Evolutionary conservation across 2,888 invertebrate species (phyloP).

Genomic region (Drosophila flavopinicola): DNA sequence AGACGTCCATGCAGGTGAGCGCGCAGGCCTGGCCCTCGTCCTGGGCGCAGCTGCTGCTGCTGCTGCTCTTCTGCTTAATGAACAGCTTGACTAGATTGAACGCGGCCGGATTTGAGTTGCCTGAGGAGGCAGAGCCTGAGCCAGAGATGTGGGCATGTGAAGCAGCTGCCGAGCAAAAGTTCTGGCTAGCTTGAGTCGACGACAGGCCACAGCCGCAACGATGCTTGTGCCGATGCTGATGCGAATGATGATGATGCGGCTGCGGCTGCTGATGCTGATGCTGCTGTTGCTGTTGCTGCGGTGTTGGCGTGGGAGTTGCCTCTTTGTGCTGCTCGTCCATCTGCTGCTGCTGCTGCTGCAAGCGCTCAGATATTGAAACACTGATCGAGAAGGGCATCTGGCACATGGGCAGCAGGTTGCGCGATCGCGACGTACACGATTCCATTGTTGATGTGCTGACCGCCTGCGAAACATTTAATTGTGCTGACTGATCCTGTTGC

Average conservation of each 20-base stretch:
- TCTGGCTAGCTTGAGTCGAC: slow-evolving; percentile 69
- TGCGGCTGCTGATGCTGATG: slow-evolving; percentile 53
- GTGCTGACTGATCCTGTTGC: slow-evolving; percentile 47
- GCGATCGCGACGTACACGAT: slow-evolving; percentile 80
- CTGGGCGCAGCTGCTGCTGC: slow-evolving; percentile 85
- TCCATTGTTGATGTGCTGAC: slow-evolving; percentile 89
- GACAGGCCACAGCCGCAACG: slow-evolving; percentile 70
- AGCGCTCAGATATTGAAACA: slow-evolving; percentile 75
- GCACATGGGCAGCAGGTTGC: slow-evolving; percentile 84
- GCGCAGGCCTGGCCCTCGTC: slow-evolving; percentile 85
- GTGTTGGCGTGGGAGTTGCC: slow-evolving; percentile 40
- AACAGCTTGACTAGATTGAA: slow-evolving; percentile 94
- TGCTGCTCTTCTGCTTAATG: slow-evolving; percentile 94
- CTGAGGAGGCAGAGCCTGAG: slow-evolving; percentile 77
- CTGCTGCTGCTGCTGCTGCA: slow-evolving; percentile 57
- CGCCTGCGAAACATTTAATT: slow-evolving; percentile 85
- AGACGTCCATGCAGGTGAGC: slow-evolving; percentile 89
- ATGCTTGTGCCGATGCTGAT: slow-evolving; percentile 67
- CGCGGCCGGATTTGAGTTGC: slow-evolving; percentile 87
- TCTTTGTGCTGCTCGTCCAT: slow-evolving; percentile 52
- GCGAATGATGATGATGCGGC: slow-evolving; percentile 50
- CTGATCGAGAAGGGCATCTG: slow-evolving; percentile 84
- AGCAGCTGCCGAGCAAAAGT: slow-evolving; percentile 59
- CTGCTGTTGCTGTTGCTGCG: slow-evolving; percentile 34
- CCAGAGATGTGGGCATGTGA: slow-evolving; percentile 73